phyloP scores from a whole-genome alignment of 2,113 vertebrate species.

The Microcebus lehilahytsara region DNA sequence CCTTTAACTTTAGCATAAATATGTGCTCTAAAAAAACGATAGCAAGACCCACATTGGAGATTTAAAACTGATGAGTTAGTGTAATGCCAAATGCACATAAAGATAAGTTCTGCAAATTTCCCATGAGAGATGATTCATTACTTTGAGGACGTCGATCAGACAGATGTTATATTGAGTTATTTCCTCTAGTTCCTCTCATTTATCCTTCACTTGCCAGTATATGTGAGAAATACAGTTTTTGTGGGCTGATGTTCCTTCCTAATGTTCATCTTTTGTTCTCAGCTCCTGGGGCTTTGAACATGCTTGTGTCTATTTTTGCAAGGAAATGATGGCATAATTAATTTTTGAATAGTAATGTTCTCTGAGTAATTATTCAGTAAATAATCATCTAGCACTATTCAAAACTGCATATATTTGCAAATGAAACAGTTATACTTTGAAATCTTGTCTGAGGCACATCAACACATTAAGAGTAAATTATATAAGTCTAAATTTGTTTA shows the following conservation, averaged over 20 bases:
- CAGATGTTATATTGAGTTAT: slow-evolving; percentile 58
- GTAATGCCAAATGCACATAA: not conserved
- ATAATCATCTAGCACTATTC: slow-evolving; percentile 59
- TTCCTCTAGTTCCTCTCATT: slow-evolving; percentile 41
- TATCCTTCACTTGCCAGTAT: not conserved
- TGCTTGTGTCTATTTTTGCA: slow-evolving; percentile 55
- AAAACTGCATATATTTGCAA: slow-evolving; percentile 63
- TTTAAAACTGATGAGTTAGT: not conserved
- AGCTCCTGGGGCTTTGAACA: slow-evolving; percentile 15
- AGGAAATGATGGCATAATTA: slow-evolving; percentile 45
- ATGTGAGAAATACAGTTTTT: slow-evolving; percentile 52
- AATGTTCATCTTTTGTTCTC: slow-evolving; percentile 22
- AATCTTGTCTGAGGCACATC: not conserved
- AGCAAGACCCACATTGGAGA: not conserved
- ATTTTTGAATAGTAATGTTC: slow-evolving; percentile 54
- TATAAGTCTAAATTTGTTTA: not conserved
- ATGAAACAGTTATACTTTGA: slow-evolving; percentile 54
- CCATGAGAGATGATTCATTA: slow-evolving; percentile 23
- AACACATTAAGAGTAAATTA: slow-evolving; percentile 24
- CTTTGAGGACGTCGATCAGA: slow-evolving; percentile 16
- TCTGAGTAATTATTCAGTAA: slow-evolving; percentile 61
- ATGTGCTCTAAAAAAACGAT: slow-evolving; percentile 26
- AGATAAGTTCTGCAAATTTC: not conserved
- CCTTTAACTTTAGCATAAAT: slow-evolving; percentile 11
- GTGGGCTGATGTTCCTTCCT: slow-evolving; percentile 8